Evolutionary conservation across 2,113 vertebrate genomes (phyloP), one percentile per base, ranked within the genome.

Genomic region (Paracanthobrama guichenoti): DNA sequence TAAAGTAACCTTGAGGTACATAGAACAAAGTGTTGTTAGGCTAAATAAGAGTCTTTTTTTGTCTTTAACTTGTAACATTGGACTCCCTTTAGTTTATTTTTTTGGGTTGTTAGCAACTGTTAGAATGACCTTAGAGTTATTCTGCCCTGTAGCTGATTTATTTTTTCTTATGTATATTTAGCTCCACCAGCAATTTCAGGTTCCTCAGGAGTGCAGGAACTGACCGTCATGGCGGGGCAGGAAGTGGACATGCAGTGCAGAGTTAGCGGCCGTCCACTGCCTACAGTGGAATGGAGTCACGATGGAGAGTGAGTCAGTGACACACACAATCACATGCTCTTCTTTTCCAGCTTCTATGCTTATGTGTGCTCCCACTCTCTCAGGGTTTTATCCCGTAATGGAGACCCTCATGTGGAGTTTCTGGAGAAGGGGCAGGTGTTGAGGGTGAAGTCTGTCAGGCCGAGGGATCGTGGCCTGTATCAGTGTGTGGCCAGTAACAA

Each of bases 261-360:
- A 53, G 92, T 94, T 3, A 92, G 90, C 0, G 96, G 96, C 18
- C 87, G 87, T 4, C 96, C 96, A 53, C 86, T 64, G 0, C 96
- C 96, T 55, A 90, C 89, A 79, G 93, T 97, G 90, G 95, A 96
- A 67, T 97, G 96, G 96, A 96, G 93, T 89, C 96, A 94, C 6
- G 95, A 96, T 0, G 95, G 95, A 90, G 95, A 95, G 96, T 97
- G 90, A 93, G 96, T 92, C 42, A 81, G 57, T 71, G 7, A 83
- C 81, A 60, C 50, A 82, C 62, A 78, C 24, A 66, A 5, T 71
- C 26, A 26, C 26, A 57, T 16, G 8, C 44, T 59, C 3, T 1
- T 59, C n/a, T 66, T 46, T 85, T 39, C 78, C 55, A 59, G 53
- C 26, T 24, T 26, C 10, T 69, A 12, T 67, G 53, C 46, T 69